phyloP scores from a whole-genome alignment of 2,113 vertebrate species.

The Serilophus lunatus region DNA sequence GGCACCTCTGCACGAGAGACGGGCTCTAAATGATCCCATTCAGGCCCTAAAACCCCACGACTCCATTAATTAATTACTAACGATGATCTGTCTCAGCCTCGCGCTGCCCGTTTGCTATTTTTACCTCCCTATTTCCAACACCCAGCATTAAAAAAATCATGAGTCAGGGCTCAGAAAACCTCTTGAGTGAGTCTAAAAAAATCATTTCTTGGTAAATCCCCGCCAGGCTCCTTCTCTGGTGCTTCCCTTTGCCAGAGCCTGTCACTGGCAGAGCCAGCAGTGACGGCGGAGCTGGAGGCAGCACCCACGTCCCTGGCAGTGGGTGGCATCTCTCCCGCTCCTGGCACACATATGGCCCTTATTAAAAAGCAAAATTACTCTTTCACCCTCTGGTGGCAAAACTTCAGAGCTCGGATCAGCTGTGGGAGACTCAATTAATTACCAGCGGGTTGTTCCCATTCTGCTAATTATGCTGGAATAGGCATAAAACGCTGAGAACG shows the following conservation, averaged over 20 bases:
- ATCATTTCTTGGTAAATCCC: not conserved
- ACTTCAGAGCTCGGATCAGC: conserved; percentile 60
- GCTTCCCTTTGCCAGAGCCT: not conserved
- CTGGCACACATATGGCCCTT: conserved; percentile 51
- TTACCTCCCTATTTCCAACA: conserved; percentile 16
- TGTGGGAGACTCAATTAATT: conserved; percentile 63
- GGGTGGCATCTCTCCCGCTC: not conserved
- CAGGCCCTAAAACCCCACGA: not conserved
- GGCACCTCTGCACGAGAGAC: accelerated
- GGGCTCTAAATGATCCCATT: not conserved
- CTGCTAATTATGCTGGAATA: conserved; percentile 62
- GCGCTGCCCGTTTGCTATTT: not conserved
- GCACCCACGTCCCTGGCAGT: not conserved
- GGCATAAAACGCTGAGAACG: conserved; percentile 13
- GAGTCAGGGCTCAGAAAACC: not conserved
- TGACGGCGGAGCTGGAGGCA: accelerated
- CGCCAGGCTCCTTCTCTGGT: not conserved
- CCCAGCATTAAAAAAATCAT: not conserved
- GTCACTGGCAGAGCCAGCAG: accelerated
- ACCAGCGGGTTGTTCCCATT: conserved; percentile 60
- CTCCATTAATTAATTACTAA: conserved; percentile 33
- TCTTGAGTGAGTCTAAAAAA: not conserved
- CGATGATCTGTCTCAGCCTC: not conserved
- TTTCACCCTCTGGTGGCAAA: conserved; percentile 66
- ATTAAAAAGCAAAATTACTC: conserved; percentile 75